Evolutionary conservation across 2,888 invertebrate species (phyloP).

Genomic region (Meiosimyza decipiens): DNA sequence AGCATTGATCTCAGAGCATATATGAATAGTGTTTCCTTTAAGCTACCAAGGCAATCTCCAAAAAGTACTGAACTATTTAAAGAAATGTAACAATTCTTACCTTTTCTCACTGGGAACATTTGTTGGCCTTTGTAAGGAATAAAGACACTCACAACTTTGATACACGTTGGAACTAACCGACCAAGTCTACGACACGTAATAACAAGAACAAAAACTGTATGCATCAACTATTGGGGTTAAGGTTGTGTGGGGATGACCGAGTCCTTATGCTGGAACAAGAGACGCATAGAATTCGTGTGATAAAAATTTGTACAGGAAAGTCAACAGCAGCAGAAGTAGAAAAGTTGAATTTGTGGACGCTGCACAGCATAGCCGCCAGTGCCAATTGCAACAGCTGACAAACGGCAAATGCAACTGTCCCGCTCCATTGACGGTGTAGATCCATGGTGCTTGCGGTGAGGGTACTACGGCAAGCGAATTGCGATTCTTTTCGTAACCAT

Average conservation of each 20-base stretch:
- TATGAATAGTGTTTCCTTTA: too few species aligned
- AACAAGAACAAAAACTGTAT: conserved; percentile 20
- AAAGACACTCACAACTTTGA: conserved; percentile 45
- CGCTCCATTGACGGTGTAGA: conserved; percentile 53
- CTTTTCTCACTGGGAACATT: conserved; percentile 39
- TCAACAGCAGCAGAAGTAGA: conserved; percentile 30
- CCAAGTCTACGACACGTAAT: too few species aligned
- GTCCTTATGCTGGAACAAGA: conserved; percentile 20
- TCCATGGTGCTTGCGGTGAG: conserved; percentile 63
- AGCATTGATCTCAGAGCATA: too few species aligned
- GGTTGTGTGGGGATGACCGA: conserved; percentile 2
- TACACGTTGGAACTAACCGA: conserved; percentile 6
- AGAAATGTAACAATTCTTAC: not conserved
- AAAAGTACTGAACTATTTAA: too few species aligned
- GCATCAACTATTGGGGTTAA: not conserved
- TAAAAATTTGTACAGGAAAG: conserved; percentile 51
- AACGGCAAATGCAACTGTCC: conserved; percentile 41
- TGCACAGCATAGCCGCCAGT: conserved; percentile 33
- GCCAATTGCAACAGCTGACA: conserved; percentile 30
- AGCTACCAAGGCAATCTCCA: too few species aligned
- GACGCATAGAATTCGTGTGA: conserved; percentile 45
- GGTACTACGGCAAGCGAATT: conserved; percentile 59
- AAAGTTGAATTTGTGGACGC: conserved; percentile 36
- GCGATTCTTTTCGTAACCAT: conserved; percentile 60
- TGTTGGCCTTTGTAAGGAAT: conserved; percentile 49